Evolutionary conservation across 2,888 invertebrate species (phyloP), one percentile per base, ranked within the genome.

Genomic region (Strigamia maritima): DNA sequence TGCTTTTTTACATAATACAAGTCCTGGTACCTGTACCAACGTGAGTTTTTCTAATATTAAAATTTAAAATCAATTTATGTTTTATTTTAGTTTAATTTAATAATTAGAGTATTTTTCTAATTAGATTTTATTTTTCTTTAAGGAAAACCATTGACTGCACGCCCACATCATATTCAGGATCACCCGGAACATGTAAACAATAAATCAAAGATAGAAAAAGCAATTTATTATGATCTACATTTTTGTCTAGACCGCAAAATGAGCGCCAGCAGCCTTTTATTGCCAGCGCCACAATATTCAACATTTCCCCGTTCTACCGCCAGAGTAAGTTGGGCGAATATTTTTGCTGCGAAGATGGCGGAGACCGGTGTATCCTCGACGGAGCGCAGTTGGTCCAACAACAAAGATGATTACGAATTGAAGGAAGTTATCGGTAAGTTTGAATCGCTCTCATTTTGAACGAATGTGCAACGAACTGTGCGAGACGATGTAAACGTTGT

Each of bases 401-500:
- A 90, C 85, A 93, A 93, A 87, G 94, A 94, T 85, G 94, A 94
- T 87, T 97, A 97, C 88, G 95, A 95, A 87, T 88, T 97, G 84
- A 91, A 92, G 83, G 96, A 97, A 88, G 94, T 97, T 84, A 97
- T 97, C 85, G 95, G 95, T 94, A 88, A 89, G 91, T 90, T 74
- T 70, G 3, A 14, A 19, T 3, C 70, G 14, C 19, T 24, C 14
- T 3, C 12, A 4, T 24, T 28, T 14, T 16, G 2, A 26, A 3
- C 8, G 6, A 19, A 70, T 14, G 7, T 14, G 16, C 3, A 4
- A 14, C 70, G 22, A 24, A 3, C 26, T 24, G 14, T 3, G 19
- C 70, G 22, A 70, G 70, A 2, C 19, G 14, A 2, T 22, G 22
- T 19, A 70, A 14, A 16, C 2, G 22, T 70, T 49, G 49, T 49